Evolutionary conservation across 2,113 vertebrate species (phyloP), one percentile per base, ranked within the genome.

Genomic region (Sclerurus mexicanus): DNA sequence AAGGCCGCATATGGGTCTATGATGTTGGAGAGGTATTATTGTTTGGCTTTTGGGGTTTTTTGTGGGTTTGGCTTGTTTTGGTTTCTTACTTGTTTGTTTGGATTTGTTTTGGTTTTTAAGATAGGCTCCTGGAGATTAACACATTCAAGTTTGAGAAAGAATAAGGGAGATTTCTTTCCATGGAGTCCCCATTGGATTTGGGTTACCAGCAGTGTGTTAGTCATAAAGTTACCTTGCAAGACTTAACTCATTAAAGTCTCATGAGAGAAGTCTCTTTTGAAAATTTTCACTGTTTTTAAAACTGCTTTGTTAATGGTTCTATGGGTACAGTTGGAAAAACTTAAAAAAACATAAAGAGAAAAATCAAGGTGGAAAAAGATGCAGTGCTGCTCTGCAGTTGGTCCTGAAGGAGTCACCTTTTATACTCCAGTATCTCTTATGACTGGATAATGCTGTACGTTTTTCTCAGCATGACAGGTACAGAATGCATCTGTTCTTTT

Each of bases 1-100:
- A 99, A 96, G 99, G 99, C 25, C 98, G 99, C 22, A 98, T 99
- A 75, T 99, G 99, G 99, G 98, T 99, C 98, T 99, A 99, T 47
- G 99, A 99, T 17, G 98, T 99, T 31, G 99, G 99, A 98, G 99
- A 99, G 99, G 99, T 99, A 98, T 25, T 12, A 40, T 46, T 50
- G 46, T 30, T 21, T 44, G 44, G 42, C 6, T 44, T 44, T 49
- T 37, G 19, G 30, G 18, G 7, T 7, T 53, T n/a, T 49, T 44
- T 23, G n/a, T 39, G 31, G 21, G 17, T 28, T 83, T 31, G 14
- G 7, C 18, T 42, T 64, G 39, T 19, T 30, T 42, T 64, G 28
- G 8, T 9, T 22, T 31, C 42, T 64, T 33, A 28, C 30, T 64
- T 22, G 40, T 40, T 76, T 62, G 35, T 49, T 71, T 71, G 35